Conservation (phyloP, 2,113 vertebrate species). For the Camarhynchus parvulus region DNA sequence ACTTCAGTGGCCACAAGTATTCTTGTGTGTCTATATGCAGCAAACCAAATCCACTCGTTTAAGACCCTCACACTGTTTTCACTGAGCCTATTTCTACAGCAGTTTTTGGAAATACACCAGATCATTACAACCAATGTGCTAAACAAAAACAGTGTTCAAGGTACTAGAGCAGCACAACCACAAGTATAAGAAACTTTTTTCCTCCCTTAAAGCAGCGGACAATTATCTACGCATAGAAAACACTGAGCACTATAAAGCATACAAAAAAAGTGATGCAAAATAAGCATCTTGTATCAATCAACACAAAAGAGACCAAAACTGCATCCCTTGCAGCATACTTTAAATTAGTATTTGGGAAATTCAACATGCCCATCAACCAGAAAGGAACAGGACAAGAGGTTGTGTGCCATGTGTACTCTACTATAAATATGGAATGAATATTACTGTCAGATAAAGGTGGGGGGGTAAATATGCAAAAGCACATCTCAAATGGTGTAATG, state of each 20-base stretch:
- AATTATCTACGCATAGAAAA: neutral
- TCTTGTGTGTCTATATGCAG: fast-evolving
- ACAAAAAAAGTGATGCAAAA: neutral
- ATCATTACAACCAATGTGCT: neutral
- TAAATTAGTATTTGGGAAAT: neutral
- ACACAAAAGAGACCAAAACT: neutral
- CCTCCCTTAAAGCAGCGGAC: neutral
- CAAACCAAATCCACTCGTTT: neutral
- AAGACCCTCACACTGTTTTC: neutral
- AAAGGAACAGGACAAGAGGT: neutral
- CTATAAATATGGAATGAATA: neutral
- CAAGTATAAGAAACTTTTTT: neutral
- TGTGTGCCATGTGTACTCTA: neutral
- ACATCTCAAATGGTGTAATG: neutral
- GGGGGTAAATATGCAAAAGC: neutral
- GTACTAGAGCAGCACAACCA: neutral
- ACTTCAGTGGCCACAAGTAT: neutral
- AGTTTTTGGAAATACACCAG: neutral
- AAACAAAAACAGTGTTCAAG: neutral
- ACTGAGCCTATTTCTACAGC: neutral
- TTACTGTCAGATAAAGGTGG: neutral
- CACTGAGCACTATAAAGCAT: neutral
- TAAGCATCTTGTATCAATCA: neutral
- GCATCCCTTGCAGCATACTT: neutral
- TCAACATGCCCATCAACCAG: neutral